Evolutionary conservation across 2,888 invertebrate species (phyloP), one percentile per base, ranked within the genome.

Genomic region (Lasioglossum malachurum): DNA sequence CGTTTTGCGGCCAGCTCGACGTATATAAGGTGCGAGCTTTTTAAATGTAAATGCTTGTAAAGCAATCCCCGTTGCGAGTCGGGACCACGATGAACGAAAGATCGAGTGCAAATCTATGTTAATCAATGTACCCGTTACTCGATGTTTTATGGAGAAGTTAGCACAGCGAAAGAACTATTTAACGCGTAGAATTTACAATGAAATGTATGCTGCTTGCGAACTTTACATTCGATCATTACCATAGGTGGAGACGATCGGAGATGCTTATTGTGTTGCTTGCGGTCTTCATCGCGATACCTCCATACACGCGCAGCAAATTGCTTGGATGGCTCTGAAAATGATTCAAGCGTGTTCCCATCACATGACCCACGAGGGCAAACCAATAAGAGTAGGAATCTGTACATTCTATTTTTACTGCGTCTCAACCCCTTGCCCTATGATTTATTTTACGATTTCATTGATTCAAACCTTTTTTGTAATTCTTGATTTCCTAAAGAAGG

Each of bases 291-390:
- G 97, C 88, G 97, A 97, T 92, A 98, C 98, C 76, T 96, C 97
- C 64, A 98, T 98, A 81, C 99, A 99, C 94, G 99, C 99, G 35
- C 98, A 98, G 90, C 98, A 99, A 95, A 98, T 99, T 69, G 98
- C 98, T 4, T 99, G 99, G 99, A 99, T 99, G 99, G 98, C 98
- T 0, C 95, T 99, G 90, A 98, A 98, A 94, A 99, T 99, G 99
- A 98, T 99, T 82, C 97, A 98, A 92, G 98, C 98, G 0, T 99
- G 99, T 93, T 97, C 97, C 2, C 97, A 97, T 91, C 98, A 99
- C 95, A 97, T 97, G 87, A 98, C 99, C 0, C 99, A 98, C 92
- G 98, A 99, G 94, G 99, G 99, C 2, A 97, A 98, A 94, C 98
- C 98, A 76, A 98, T 99, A 90, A 97, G 97, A 96, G 98, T 98